These are phyloP conservation scores for Microtus oregoni DNA, from an alignment of 2,113 vertebrate genomes.

Conservation along the genomic window DNA sequence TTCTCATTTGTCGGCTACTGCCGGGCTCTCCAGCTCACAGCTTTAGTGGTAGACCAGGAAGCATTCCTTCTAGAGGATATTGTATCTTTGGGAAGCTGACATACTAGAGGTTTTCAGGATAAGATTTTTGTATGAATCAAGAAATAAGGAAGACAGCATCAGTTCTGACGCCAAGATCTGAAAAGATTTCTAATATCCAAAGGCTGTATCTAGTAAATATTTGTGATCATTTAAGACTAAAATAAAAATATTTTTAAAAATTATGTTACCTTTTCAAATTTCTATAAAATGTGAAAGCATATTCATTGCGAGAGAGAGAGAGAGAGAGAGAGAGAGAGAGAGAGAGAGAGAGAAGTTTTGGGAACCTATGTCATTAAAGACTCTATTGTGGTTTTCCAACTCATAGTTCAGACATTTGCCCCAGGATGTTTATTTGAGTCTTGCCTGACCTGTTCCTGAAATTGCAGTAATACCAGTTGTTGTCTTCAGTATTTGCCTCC, in stretches of 20 bases:
- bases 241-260: not conserved
- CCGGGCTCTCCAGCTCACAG: not conserved
- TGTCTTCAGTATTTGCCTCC: not conserved
- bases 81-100: not conserved
- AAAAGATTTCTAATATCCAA: not conserved
- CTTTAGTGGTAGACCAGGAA: not conserved
- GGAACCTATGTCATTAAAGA: not conserved
- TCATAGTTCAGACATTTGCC: not conserved
- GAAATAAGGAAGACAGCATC: not conserved
- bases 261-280: not conserved
- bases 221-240: not conserved
- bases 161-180: not conserved
- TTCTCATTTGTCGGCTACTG: not conserved
- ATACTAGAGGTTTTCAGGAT: not conserved
- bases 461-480: not conserved
- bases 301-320: not conserved
- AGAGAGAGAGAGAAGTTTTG: not conserved
- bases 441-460: not conserved
- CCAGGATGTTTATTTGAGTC: no score
- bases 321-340: no score
- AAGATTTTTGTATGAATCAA: not conserved
- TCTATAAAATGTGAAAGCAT: not conserved
- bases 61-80: not conserved
- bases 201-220: not conserved
- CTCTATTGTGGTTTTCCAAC: not conserved